Base-by-base conservation (phyloP, 2,888 invertebrate genomes). In the Pyrocoelia pectoralis region DNA sequence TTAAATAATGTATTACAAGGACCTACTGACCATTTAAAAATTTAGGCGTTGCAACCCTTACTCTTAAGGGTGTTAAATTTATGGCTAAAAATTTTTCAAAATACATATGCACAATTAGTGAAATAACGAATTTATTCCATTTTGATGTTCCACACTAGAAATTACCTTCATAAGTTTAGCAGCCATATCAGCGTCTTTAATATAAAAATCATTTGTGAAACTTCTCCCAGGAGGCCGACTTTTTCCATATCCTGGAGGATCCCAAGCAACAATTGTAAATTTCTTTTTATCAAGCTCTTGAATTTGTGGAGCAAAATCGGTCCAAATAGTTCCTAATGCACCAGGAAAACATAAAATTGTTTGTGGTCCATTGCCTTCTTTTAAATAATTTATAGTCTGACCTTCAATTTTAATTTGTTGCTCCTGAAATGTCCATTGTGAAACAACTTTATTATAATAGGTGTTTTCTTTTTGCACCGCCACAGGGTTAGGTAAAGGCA, bases 221-320 rank as follows among this genome's bases (percentile, higher is more conserved):
- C 86, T 82, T 67, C 91, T 85, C 17, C 87, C 83, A 0, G 94
- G 94, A 0, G 94, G 95, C 66, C 90, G 85, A 63, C 94, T 94
- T 65, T 88, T 87, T 0, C 95, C 95, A 82, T 93, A 95, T 0
- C 95, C 95, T 0, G 93, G 92, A 0, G 95, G 94, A 80, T 96
- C 95, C 92, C 91, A 93, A 0, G 87, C 91, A 6, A 90, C 79
- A 18, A 90, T 68, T 0, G 88, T 89, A 68, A 90, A 87, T 73
- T 87, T 85, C 1, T 84, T 80, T 65, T 79, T 81, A 75, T 89
- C 83, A 28, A 93, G 80, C 59, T 88, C 84, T 71, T 90, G 87
- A 6, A 93, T 83, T 81, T 93, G 93, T 0, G 92, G 90, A 68
- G 86, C 88, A 74, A 94, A 95, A 79, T 95, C 94, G 0, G 91